Base-by-base conservation (phyloP, 1,140 invertebrate species). In the Melanaphis sacchari region DNA sequence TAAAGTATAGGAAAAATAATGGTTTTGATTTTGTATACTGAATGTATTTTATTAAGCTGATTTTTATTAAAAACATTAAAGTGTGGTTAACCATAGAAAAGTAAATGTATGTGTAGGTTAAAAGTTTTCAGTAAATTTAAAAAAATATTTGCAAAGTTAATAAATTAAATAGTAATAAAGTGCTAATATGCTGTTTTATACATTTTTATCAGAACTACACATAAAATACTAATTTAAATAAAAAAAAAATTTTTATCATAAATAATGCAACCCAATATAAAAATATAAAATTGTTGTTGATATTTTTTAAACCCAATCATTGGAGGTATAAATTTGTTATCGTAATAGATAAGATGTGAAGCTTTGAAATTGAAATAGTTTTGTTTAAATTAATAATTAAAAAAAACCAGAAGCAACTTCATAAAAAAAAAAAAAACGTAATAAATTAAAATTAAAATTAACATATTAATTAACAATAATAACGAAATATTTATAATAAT, bases 131-230 rank as follows among this genome's bases (percentile, higher is more conserved):
- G 59, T n/a, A 76, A n/a, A 76, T 76, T 76, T 18, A 18, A 36
- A 66, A 54, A 76, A 6, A n/a, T 66, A 76, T n/a, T 21, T 5
- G 4, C 59, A 76, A 76, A 76, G 59, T 76, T 31, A 76, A 76
- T 76, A 76, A 76, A 76, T 76, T 76, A n/a, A 76, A 76, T 76
- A n/a, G 15, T 76, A 76, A 76, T 76, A 76, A 76, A 76, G 59
- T n/a, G 59, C n/a, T n/a, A 76, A 76, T 76, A 76, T 76, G 15
- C 59, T 76, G 31, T n/a, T 76, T 76, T 76, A 76, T 76, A 76
- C 31, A n/a, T n/a, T 76, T 76, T 11, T 76, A 76, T 76, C 59
- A 76, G 31, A 36, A 76, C 11, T 6, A 76, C 31, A 15, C 24
- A 76, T n/a, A 76, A n/a, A 76, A 76, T 76, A 76, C 59, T 76